Evolutionary conservation across 2,113 vertebrate species (phyloP).

Genomic region (Garra rufa): DNA sequence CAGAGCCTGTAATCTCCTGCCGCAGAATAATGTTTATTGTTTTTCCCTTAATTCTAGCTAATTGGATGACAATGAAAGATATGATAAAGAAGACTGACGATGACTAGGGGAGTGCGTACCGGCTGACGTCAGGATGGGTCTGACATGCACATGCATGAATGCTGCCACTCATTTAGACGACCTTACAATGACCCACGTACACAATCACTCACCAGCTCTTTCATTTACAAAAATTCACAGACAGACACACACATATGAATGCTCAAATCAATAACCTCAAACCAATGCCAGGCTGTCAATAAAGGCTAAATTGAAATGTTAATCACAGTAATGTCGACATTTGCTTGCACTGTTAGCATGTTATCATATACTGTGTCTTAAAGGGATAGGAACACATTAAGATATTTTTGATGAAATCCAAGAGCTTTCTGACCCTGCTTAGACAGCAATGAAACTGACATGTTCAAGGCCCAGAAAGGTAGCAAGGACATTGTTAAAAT

Average conservation of each 20-base stretch:
- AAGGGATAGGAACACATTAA: no score
- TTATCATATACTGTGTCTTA: neutral
- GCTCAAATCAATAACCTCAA: neutral
- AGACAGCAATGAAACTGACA: no score
- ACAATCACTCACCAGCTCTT: constrained; percentile 41
- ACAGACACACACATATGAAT: constrained; percentile 1
- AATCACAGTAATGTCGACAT: neutral
- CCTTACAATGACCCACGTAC: constrained; percentile 30
- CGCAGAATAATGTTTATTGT: constrained; percentile 35
- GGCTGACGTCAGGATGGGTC: constrained; percentile 38
- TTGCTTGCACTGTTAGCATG: neutral
- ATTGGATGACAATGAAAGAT: constrained; percentile 49
- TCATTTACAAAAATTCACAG: constrained; percentile 10
- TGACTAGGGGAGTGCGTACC: neutral
- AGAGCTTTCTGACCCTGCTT: no score
- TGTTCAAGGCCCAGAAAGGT: no score
- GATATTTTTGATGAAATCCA: no score
- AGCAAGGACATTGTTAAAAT: no score
- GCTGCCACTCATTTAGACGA: constrained; percentile 30
- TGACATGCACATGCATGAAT: neutral
- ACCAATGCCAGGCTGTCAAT: neutral
- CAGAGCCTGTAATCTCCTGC: constrained; percentile 14
- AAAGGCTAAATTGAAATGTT: neutral
- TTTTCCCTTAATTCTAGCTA: constrained; percentile 33
- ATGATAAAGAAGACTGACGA: constrained; percentile 34